Conservation (phyloP, 2,797 vertebrate genomes). For the Silurus aristotelis region DNA sequence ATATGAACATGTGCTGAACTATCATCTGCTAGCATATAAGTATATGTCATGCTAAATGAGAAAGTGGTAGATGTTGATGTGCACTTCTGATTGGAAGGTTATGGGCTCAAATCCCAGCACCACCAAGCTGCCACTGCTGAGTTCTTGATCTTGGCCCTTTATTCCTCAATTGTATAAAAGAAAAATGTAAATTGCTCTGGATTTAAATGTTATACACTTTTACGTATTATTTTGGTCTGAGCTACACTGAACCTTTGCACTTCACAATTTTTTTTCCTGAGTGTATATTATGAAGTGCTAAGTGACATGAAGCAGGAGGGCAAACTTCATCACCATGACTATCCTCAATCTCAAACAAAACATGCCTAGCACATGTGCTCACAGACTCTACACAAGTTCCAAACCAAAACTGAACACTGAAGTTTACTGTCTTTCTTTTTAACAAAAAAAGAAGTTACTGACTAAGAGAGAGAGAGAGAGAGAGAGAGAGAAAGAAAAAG, state of each 20-base stretch:
- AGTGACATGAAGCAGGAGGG: conserved; percentile 46
- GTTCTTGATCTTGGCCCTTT: too few relatives aligned
- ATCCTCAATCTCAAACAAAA: neutral
- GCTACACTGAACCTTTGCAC: neutral
- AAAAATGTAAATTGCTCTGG: too few relatives aligned
- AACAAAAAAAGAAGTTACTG: conserved; percentile 18
- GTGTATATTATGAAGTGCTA: conserved; percentile 41
- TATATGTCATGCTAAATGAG: neutral
- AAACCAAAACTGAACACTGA: neutral
- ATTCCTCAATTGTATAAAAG: too few relatives aligned
- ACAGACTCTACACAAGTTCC: conserved; percentile 5
- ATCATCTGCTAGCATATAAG: neutral
- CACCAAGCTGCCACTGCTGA: too few relatives aligned
- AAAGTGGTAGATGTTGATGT: too few relatives aligned
- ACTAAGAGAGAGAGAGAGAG: conserved; percentile 39
- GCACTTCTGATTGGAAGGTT: too few relatives aligned
- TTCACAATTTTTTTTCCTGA: neutral
- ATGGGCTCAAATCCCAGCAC: too few relatives aligned
- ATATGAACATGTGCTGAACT: neutral
- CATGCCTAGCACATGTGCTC: neutral
- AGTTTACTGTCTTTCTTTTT: conserved; percentile 20
- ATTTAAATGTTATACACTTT: too few relatives aligned
- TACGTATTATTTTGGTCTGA: neutral
- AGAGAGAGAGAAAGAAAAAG: conserved; percentile 41
- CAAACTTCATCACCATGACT: conserved; percentile 20